Percentiles rank a stretch among this genome's conserved stretches.
phyloP scores from a whole-genome alignment of 2,113 vertebrate genomes.

The Chroicocephalus ridibundus region DNA sequence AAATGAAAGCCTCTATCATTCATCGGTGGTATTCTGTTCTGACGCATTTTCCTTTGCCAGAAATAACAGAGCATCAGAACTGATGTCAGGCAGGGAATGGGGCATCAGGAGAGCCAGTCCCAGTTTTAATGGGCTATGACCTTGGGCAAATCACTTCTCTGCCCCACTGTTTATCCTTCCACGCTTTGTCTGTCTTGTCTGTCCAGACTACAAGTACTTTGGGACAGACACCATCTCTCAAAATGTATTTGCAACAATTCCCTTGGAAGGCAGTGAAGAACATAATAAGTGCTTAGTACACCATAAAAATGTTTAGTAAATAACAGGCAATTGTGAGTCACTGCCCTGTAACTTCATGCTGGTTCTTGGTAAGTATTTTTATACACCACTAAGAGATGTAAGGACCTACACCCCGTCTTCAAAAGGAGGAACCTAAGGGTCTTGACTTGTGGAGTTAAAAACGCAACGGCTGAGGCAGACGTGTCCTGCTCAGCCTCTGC shows the following conservation, averaged over 20 bases:
- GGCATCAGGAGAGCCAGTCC: not conserved
- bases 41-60: not conserved
- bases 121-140: not conserved
- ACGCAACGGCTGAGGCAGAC: not conserved
- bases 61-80: not conserved
- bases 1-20: not conserved
- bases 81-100: not conserved
- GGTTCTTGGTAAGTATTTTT: constrained; percentile 23
- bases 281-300: not conserved
- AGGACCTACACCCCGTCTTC: not conserved
- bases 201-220: not conserved
- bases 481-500: not conserved
- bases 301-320: constrained; percentile 45
- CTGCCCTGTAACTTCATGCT: not conserved
- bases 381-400: not conserved
- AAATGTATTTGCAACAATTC: not conserved
- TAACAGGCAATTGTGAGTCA: constrained; percentile 40
- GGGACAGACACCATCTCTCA: not conserved
- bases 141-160: not conserved
- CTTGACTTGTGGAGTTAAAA: constrained; percentile 5
- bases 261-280: not conserved
- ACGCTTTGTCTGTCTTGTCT: not conserved
- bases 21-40: not conserved
- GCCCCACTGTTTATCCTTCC: not conserved
- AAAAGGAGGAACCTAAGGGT: constrained; percentile 11